Percentiles rank a stretch among this genome's conserved stretches.
phyloP scores from a whole-genome alignment of 1,140 invertebrate genomes.

The Habropoda laboriosa region DNA sequence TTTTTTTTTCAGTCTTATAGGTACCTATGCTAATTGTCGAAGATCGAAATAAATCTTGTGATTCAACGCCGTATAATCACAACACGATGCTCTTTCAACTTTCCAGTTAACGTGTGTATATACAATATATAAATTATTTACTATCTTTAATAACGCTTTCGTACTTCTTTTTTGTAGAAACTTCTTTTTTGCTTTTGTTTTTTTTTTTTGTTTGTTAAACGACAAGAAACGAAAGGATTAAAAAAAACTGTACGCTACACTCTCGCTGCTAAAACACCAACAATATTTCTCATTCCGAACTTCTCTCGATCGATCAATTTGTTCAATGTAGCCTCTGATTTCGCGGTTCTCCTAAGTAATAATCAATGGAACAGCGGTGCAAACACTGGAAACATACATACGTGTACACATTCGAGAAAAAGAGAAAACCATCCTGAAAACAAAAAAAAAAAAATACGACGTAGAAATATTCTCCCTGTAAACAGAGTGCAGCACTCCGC shows the following conservation, averaged over 20 bases:
- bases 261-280: background rate
- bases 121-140: background rate
- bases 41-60: background rate
- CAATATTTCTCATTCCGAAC: no score
- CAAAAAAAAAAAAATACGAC: conserved; percentile 9
- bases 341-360: background rate
- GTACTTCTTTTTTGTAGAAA: background rate
- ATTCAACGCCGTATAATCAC: background rate
- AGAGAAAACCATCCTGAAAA: background rate
- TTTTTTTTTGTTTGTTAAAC: background rate
- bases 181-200: no score
- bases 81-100: background rate
- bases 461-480: conserved; percentile 1
- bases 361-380: background rate
- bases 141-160: background rate
- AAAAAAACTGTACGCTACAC: background rate
- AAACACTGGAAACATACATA: background rate
- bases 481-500: background rate
- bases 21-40: conserved; percentile 54
- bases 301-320: background rate
- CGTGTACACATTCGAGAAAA: background rate
- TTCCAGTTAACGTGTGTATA: no score
- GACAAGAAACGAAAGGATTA: background rate
- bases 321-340: background rate
- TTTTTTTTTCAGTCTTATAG: conserved; percentile 76